Base-by-base conservation (phyloP, 2,113 vertebrate genomes). In the Loxodonta africana region DNA sequence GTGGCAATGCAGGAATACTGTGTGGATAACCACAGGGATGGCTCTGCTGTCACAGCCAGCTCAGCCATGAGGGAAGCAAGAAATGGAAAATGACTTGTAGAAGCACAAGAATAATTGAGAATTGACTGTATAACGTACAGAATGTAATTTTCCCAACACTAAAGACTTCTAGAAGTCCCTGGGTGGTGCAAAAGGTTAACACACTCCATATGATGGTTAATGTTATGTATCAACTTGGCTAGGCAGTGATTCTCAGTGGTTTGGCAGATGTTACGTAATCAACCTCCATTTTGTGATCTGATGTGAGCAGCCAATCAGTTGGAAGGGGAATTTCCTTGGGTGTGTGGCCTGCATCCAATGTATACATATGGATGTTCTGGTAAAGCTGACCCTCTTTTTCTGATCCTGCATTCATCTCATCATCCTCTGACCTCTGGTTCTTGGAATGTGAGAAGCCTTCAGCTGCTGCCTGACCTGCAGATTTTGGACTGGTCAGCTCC, bases 1-100 rank as follows among this genome's bases (percentile, higher is more conserved):
- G 46, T 12, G 51, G 12, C 25, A 48, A 51, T 0, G 12, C n/a
- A 0, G 10, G 3, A 17, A 83, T 15, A 44, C 4, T 21, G 1
- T 28, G 73, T 4, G 1, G 20, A 12, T 25, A 44, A 76, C 30
- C 78, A 76, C 10, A 12, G 46, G 57, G 8, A 26, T 41, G 46
- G 23, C 11, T 37, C 65, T 44, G 83, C 83, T 76, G 26, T 12
- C 10, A 20, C 0, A 46, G 33, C 33, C 82, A 30, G 30, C 26
- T 69, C 17, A 17, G 33, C 62, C 60, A n/a, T 0, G 14, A 67
- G 30, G 41, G 26, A 67, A n/a, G 28, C 21, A 76, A 85, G 85
- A 73, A 80, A 48, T 37, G 10, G n/a, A 44, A 63, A 41, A 53
- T 57, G 78, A 74, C 6, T 11, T 67, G 30, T n/a, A 88, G 8